Evolutionary conservation across 1,140 invertebrate genomes (phyloP).

Genomic region (Spodoptera frugiperda): DNA sequence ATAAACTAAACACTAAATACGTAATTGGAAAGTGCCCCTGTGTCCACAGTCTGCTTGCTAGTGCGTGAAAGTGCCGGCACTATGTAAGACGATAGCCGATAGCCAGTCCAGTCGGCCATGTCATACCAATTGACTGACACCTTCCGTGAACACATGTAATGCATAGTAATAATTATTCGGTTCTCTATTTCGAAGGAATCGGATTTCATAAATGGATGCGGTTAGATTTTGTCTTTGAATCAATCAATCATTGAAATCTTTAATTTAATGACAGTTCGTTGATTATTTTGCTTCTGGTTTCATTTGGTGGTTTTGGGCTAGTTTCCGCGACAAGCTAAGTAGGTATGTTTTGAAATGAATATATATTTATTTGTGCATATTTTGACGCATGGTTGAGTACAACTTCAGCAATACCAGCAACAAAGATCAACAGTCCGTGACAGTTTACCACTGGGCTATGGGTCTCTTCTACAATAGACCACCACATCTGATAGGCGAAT

Average conservation of each 20-base stretch:
- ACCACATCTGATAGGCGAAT: too few species aligned
- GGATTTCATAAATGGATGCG: slow-evolving; percentile 1
- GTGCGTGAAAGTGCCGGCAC: slow-evolving; percentile 59
- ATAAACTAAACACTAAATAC: background rate
- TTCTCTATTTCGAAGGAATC: background rate
- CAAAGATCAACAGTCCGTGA: too few species aligned
- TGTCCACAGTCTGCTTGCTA: slow-evolving; percentile 4
- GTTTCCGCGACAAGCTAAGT: too few species aligned
- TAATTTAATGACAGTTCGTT: too few species aligned
- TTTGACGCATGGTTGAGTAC: too few species aligned
- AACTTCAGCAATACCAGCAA: too few species aligned
- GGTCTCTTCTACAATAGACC: too few species aligned
- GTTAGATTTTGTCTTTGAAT: background rate
- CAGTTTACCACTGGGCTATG: too few species aligned
- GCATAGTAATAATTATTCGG: background rate
- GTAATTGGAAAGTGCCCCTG: slow-evolving; percentile 1
- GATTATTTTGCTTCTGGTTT: too few species aligned
- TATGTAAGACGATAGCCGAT: slow-evolving; percentile 52
- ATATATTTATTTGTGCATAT: too few species aligned
- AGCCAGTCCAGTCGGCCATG: slow-evolving; percentile 21
- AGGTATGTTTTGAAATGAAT: too few species aligned
- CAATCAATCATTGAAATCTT: background rate
- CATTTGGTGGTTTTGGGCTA: too few species aligned
- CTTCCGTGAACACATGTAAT: slow-evolving; percentile 14
- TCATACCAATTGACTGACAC: slow-evolving; percentile 14